Evolutionary conservation across 1,140 invertebrate genomes (phyloP).

Genomic region (Orchesella cincta): DNA sequence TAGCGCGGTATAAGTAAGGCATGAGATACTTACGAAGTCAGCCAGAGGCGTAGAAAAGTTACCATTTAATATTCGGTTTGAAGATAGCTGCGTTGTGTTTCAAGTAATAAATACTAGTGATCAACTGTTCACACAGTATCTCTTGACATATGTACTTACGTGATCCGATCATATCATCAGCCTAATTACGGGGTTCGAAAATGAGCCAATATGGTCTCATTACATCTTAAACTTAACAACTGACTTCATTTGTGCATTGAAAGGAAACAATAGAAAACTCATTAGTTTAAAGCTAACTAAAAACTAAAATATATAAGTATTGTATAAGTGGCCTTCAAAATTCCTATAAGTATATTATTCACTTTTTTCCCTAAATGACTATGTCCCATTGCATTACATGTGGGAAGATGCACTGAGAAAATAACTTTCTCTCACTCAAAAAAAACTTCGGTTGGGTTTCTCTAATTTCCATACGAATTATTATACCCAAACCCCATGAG

Average conservation of each 20-base stretch:
- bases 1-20: too few relatives aligned
- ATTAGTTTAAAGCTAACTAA: slow-evolving; percentile 5
- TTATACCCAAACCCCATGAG: slow-evolving; percentile 93
- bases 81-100: too few relatives aligned
- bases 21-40: too few relatives aligned
- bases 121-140: too few relatives aligned
- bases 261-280: neutral
- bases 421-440: neutral
- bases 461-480: neutral
- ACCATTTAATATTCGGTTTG: too few relatives aligned
- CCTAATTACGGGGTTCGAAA: too few relatives aligned
- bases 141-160: too few relatives aligned
- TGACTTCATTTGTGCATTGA: slow-evolving; percentile 18
- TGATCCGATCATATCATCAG: too few relatives aligned
- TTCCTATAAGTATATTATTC: neutral
- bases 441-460: neutral
- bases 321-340: neutral
- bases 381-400: neutral
- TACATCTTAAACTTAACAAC: too few relatives aligned
- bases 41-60: too few relatives aligned
- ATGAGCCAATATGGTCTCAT: too few relatives aligned
- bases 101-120: too few relatives aligned
- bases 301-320: neutral
- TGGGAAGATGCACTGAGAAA: neutral
- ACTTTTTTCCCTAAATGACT: slow-evolving; percentile 2